Percentiles rank a stretch among this genome's conserved stretches.
These are phyloP conservation scores for Clarias macrocephalus DNA, from an alignment of 2,113 vertebrate species.

Conservation along the genomic window DNA sequence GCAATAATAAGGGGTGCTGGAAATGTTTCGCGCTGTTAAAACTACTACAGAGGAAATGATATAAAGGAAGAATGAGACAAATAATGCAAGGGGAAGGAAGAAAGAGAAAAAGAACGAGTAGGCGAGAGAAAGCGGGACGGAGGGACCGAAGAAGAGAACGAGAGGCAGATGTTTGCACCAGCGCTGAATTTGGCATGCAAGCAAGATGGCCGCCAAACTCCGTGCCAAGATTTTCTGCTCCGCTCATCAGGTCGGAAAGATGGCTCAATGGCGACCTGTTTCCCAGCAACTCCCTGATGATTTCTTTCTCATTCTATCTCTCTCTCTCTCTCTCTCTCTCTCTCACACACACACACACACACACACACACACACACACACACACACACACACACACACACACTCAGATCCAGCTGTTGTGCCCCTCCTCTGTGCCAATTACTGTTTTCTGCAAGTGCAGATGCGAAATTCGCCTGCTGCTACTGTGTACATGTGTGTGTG, in stretches of 20 bases:
- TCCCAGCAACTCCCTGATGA: conserved; percentile 17
- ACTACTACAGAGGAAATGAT: neutral
- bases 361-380: conserved; percentile 20
- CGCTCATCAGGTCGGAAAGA: conserved; percentile 41
- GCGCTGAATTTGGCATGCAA: neutral
- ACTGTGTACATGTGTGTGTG: conserved; percentile 53
- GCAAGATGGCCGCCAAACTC: conserved; percentile 42
- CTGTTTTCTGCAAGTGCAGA: conserved; percentile 47
- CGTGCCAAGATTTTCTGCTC: conserved; percentile 37
- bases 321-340: neutral
- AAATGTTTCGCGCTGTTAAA: neutral
- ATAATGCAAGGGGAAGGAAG: neutral
- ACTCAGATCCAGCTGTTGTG: conserved; percentile 38
- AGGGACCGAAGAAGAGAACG: neutral
- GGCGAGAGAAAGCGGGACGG: neutral
- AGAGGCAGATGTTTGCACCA: conserved; percentile 11
- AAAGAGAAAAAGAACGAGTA: neutral
- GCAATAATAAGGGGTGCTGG: neutral
- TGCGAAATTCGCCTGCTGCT: conserved; percentile 48
- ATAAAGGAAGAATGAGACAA: neutral
- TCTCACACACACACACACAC: neutral
- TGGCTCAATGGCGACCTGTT: conserved; percentile 26
- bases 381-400: conserved; percentile 14
- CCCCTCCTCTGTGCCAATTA: conserved; percentile 50
- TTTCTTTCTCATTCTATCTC: neutral